phyloP scores from a whole-genome alignment of 2,797 vertebrate genomes.

The Triplophysa bombifrons region DNA sequence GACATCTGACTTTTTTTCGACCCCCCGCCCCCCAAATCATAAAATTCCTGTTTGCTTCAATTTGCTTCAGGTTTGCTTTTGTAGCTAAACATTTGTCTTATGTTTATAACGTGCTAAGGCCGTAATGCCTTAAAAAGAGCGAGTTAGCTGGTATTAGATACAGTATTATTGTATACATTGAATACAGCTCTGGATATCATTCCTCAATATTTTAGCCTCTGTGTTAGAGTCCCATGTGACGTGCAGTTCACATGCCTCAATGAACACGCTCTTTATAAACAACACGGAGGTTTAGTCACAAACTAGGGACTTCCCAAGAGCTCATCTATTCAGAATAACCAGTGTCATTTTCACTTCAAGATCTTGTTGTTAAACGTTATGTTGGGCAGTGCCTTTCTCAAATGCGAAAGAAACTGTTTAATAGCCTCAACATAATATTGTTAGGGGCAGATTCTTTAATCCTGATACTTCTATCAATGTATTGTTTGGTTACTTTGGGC shows the following conservation, averaged over 20 bases:
- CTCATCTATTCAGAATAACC: background rate
- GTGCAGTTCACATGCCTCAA: background rate
- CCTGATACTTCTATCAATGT: background rate
- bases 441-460: background rate
- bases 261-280: background rate
- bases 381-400: background rate
- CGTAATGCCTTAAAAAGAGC: background rate
- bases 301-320: background rate
- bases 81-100: background rate
- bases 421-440: background rate
- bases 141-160: background rate
- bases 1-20: conserved; percentile 53
- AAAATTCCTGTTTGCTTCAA: conserved; percentile 14
- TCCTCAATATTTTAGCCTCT: conserved; percentile 12
- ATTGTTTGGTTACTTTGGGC: background rate
- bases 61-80: conserved; percentile 54
- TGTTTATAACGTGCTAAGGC: background rate
- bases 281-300: background rate
- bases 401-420: background rate
- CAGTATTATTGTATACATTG: conserved; percentile 27
- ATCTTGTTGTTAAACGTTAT: background rate
- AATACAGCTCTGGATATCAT: conserved; percentile 5
- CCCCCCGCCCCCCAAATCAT: conserved; percentile 31
- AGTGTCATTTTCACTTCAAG: background rate
- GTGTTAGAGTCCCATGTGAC: conserved; percentile 10